Base-by-base conservation (phyloP, 1,140 invertebrate species). In the Hypothenemus hampei region DNA sequence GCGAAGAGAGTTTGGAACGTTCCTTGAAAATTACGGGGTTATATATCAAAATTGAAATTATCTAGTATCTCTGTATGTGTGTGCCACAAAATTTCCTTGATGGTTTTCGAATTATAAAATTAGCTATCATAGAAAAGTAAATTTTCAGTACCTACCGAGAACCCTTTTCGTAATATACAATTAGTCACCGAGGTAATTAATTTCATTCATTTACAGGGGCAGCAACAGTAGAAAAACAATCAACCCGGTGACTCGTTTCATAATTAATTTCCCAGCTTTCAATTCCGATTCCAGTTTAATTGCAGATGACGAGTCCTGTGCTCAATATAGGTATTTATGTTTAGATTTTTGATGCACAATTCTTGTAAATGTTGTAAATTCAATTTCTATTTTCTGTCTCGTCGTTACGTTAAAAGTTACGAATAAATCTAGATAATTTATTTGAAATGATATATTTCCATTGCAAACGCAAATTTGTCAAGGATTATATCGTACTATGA, bases 21-120 rank as follows among this genome's bases (percentile, higher is more conserved):
- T 36, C 16, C 51, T 20, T 21, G 50, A 54, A 54, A 54, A 54
- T 54, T 54, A 54, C 41, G 46, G 51, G 44, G 51, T n/a, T 26
- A 54, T 54, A 54, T 54, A 54, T 54, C 51, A 54, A 37, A 54
- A 10, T 37, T 19, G n/a, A 43, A 35, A 54, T 54, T 54, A 54
- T 47, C 41, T 46, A 4, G 41, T 24, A n/a, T n/a, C n/a, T n/a
- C n/a, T n/a, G 33, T 43, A 54, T 39, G 36, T 41, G 45, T 54
- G 39, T 18, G 46, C 51, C 51, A 31, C 51, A 37, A 54, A 54
- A 54, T 54, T 46, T 54, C 51, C 51, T 54, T 22, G 39, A 41
- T 15, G 39, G 39, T 10, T 41, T 41, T 20, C 22, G 22, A 41
- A 41, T 41, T 41, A 41, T n/a, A n/a, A n/a, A n/a, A n/a, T n/a